Percentiles rank a stretch among this genome's conserved stretches.
Conservation (phyloP, 1,140 invertebrate genomes). For the Temnothorax nylanderi region DNA sequence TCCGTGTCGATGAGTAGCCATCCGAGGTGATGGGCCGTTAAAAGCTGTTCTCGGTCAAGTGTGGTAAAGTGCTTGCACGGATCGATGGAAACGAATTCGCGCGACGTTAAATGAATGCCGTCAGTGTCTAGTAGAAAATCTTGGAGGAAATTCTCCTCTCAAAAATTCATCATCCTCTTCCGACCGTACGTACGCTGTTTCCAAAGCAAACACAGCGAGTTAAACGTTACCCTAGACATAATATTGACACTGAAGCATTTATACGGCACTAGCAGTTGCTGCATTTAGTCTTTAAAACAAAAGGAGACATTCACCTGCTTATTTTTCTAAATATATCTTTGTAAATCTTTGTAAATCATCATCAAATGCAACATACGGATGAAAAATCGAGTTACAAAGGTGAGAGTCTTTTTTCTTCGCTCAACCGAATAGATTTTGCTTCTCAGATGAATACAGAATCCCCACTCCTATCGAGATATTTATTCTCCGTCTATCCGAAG, state of each 20-base stretch:
- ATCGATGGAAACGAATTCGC: conserved; percentile 73
- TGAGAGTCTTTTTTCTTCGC: background rate
- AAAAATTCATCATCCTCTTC: conserved; percentile 49
- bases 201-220: conserved; percentile 54
- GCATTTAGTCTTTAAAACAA: conserved; percentile 35
- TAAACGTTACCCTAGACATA: conserved; percentile 52
- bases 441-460: background rate
- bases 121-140: conserved; percentile 54
- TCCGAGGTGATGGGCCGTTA: conserved; percentile 78
- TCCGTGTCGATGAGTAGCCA: conserved; percentile 77
- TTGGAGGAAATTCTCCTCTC: conserved; percentile 59
- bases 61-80: conserved; percentile 71
- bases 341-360: background rate
- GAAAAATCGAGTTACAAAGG: background rate
- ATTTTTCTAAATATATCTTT: background rate
- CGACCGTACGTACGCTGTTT: conserved; percentile 25
- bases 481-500: conserved; percentile 2
- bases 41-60: conserved; percentile 77
- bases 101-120: conserved; percentile 70
- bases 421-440: conserved; percentile 29
- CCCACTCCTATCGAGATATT: conserved; percentile 14
- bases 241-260: conserved; percentile 46
- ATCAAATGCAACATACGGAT: background rate
- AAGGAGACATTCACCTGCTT: background rate
- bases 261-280: conserved; percentile 20